Conservation (phyloP, 2,113 vertebrate genomes). For the Strix uralensis region DNA sequence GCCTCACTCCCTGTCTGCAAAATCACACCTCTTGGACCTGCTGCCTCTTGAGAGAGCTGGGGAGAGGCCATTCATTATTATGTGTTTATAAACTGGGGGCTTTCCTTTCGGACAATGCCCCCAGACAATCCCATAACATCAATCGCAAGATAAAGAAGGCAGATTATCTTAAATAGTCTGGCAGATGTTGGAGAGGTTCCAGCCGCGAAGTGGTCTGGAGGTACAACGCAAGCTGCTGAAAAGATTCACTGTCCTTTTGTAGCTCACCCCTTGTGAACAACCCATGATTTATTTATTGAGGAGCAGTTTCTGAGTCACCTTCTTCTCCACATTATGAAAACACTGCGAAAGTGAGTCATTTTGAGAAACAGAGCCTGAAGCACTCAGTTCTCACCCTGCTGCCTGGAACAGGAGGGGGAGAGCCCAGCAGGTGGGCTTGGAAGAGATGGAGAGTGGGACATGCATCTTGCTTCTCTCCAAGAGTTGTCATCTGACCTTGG, state of each 20-base stretch:
- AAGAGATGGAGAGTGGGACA: background rate
- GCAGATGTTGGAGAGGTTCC: constrained; percentile 47
- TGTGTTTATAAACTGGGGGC: background rate
- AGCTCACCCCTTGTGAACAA: constrained; percentile 11
- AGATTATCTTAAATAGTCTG: constrained; percentile 27
- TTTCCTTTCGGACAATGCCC: background rate
- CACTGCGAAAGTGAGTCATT: constrained; percentile 55
- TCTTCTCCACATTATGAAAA: constrained; percentile 22
- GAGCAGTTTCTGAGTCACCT: constrained; percentile 58
- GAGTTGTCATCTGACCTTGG: background rate
- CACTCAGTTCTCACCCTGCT: background rate
- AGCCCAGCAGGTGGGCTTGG: background rate
- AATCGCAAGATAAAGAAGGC: constrained; percentile 8
- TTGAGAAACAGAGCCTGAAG: constrained; percentile 3
- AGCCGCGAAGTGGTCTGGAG: background rate
- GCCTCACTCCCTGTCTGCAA: constrained; percentile 41
- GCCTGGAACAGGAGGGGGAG: background rate
- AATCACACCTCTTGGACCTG: constrained; percentile 45
- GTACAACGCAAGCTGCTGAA: background rate
- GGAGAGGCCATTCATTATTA: background rate
- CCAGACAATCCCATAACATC: constrained; percentile 23
- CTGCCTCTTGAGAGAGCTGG: background rate
- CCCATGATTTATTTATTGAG: constrained; percentile 43
- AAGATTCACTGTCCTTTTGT: constrained; percentile 4
- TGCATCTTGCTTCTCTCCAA: background rate